Base-by-base conservation (phyloP, 2,888 invertebrate species). In the Polietes domitor region DNA sequence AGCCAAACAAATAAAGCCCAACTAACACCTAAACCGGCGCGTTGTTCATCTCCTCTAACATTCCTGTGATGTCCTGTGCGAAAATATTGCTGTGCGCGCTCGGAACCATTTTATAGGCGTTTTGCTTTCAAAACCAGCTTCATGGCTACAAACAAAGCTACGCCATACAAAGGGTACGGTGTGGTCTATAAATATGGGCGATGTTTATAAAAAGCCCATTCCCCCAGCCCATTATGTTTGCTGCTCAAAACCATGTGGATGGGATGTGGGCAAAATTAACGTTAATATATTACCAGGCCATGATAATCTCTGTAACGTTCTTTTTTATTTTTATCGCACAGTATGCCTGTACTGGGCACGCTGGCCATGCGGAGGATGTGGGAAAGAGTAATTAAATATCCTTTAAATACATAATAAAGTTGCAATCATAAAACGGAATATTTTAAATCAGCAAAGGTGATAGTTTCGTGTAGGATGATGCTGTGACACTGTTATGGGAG, bases 251-350 rank as follows among this genome's bases (percentile, higher is more conserved):
- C 32, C 32, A 32, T n/a, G n/a, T n/a, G 32, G 9, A 32, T 32
- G 32, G n/a, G 21, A 76, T 76, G 80, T 76, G 80, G 80, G 81
- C 58, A 82, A 77, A 77, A 74, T 82, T 68, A 61, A 72, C 68
- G 77, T 82, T 73, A 70, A 77, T 70, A 58, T 32, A 28, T 81
- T 81, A 63, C n/a, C n/a, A 65, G 41, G 7, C 17, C 10, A 19
- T 65, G 65, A 65, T 68, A 43, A 43, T 68, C 17, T 77, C 72
- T 73, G 58, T 72, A 68, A 73, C 24, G 65, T 73, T 24, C 32
- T 19, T 26, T 19, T 47, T 50, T 50, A 19, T n/a, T 50, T 50
- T 76, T 76, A 55, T 77, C 28, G 68, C 26, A 65, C 55, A 50
- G 9, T 19, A n/a, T 50, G 32, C 32, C 32, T 32, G 32, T 37